Percentiles rank a stretch among this genome's conserved stretches.
phyloP scores from a whole-genome alignment of 2,888 invertebrate genomes.

The Nemapogon koenigi region DNA sequence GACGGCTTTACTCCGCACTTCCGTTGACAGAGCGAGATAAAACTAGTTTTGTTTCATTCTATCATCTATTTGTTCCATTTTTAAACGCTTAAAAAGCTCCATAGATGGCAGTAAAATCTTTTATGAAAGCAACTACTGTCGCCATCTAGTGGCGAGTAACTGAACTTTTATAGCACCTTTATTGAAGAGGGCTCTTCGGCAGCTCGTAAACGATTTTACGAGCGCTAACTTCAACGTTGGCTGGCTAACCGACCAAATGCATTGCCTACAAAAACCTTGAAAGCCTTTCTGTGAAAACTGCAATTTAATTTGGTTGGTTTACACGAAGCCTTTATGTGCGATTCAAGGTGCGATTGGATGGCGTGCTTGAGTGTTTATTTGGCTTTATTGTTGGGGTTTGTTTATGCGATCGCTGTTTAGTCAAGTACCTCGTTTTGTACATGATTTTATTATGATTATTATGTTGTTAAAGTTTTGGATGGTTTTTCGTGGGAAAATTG shows the following conservation, averaged over 20 bases:
- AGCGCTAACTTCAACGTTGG: conserved; percentile 59
- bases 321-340: conserved; percentile 62
- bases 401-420: conserved; percentile 65
- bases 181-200: conserved; percentile 64
- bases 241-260: conserved; percentile 59
- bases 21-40: conserved; percentile 23
- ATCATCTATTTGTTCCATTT: no score
- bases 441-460: conserved; percentile 62
- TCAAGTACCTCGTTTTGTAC: conserved; percentile 57
- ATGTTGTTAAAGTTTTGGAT: conserved; percentile 53
- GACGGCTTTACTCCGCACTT: conserved; percentile 29
- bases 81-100: conserved; percentile 56
- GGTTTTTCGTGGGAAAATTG: conserved; percentile 38
- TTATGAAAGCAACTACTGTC: conserved; percentile 57
- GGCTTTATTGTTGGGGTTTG: conserved; percentile 65
- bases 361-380: conserved; percentile 64
- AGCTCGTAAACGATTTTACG: conserved; percentile 65
- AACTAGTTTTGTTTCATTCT: conserved; percentile 22
- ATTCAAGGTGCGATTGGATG: conserved; percentile 66
- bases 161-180: conserved; percentile 63
- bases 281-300: no score
- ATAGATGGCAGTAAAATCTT: conserved; percentile 64
- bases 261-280: no score
- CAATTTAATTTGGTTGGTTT: conserved; percentile 61
- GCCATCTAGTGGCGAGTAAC: conserved; percentile 61